These are phyloP conservation scores for Hippopotamus amphibius DNA, from an alignment of 2,113 vertebrate genomes.

Conservation along the genomic window DNA sequence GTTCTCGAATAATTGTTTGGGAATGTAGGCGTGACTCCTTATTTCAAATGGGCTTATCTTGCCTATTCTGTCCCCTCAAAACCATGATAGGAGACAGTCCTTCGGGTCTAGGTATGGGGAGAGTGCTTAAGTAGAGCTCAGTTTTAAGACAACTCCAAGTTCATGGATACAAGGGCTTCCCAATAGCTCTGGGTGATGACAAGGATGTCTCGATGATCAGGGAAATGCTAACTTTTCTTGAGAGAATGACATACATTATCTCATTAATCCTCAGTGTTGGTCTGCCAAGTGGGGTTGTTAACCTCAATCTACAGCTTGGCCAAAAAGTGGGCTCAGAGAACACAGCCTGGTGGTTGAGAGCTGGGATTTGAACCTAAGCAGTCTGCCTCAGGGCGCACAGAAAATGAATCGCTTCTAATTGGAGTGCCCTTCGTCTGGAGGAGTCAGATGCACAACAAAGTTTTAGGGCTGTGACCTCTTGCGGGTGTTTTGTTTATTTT, in stretches of 20 bases:
- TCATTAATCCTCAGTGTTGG: not conserved
- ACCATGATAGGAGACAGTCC: not conserved
- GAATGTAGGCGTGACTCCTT: not conserved
- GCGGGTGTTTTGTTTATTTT: conserved; percentile 14
- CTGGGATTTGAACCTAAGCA: not conserved
- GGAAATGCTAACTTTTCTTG: not conserved
- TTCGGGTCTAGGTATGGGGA: not conserved
- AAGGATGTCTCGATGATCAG: not conserved
- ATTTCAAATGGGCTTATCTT: not conserved
- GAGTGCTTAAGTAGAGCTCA: not conserved
- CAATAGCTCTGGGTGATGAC: not conserved
- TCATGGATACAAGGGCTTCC: not conserved
- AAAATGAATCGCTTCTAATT: not conserved
- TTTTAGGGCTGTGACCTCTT: not conserved
- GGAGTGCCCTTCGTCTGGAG: not conserved
- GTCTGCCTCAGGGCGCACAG: not conserved
- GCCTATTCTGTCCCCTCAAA: not conserved
- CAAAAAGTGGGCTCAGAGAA: not conserved
- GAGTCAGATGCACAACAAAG: not conserved
- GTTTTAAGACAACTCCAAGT: not conserved
- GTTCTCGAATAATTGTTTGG: not conserved
- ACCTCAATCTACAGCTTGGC: not conserved
- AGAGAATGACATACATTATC: not conserved
- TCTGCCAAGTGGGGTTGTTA: not conserved
- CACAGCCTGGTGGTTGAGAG: not conserved